Evolutionary conservation across 2,888 invertebrate genomes (phyloP), one percentile per base, ranked within the genome.

Genomic region (Volucella inanis): DNA sequence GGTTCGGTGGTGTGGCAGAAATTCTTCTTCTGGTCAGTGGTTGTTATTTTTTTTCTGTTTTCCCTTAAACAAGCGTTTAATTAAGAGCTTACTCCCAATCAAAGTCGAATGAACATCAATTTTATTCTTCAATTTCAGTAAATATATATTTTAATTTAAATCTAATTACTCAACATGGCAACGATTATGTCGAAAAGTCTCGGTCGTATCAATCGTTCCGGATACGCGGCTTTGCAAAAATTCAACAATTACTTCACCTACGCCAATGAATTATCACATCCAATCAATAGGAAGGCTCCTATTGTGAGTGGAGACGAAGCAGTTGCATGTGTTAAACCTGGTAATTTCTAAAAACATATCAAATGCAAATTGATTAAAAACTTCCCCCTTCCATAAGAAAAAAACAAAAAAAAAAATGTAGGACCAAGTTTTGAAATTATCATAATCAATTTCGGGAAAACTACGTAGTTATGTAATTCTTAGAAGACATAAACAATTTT

Each of bases 231-330:
- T 9, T 52, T 87, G 22, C 87, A 87, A 22, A 89, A 88, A 71
- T 59, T 90, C 50, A 90, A 91, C 80, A 90, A 88, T 59, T 97
- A 94, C 92, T 96, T 95, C 90, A 95, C 97, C 0, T 97, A 97
- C 90, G 94, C 95, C 22, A 95, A 95, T 87, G 97, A 97, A 91
- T 94, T 97, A 54, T 94, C 97, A 49, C 96, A 97, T 92, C 96
- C 97, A 12, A 92, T 96, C 88, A 94, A 95, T 87, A 94, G 94
- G 85, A 93, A 95, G 82, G 97, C 97, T 0, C 94, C 95, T 91
- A 95, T 94, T 93, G 93, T 95, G 15, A 93, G 94, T 8, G 94
- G 96, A 0, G 95, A 96, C 76, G 95, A 97, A 89, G 98, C 97
- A 1, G 95, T 98, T 65, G 93, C 94, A 89, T 94, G 93, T 85